phyloP scores from a whole-genome alignment of 2,888 invertebrate genomes.

The Chymomyza fuscimana region DNA sequence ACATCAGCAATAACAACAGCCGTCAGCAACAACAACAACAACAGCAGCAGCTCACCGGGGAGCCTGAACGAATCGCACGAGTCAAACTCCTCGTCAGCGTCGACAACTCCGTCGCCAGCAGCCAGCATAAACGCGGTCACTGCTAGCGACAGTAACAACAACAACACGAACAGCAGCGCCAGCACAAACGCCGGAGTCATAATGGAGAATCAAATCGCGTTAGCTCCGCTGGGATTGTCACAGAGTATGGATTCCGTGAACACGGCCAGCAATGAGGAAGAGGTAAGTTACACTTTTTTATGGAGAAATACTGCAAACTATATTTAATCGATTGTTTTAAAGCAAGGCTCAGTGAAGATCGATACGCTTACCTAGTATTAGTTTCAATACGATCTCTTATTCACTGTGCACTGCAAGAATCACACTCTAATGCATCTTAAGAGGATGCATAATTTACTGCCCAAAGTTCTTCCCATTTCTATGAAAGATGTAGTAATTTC shows the following conservation, averaged over 20 bases:
- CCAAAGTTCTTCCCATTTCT: too few species aligned
- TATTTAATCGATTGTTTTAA: background rate
- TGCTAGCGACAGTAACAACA: conserved; percentile 69
- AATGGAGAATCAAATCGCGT: conserved; percentile 81
- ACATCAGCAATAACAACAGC: conserved; percentile 41
- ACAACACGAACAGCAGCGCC: conserved; percentile 48
- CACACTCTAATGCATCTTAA: too few species aligned
- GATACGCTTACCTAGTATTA: too few species aligned
- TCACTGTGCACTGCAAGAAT: too few species aligned
- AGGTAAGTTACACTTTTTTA: conserved; percentile 85
- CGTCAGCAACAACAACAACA: conserved; percentile 46
- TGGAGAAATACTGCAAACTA: background rate
- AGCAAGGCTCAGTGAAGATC: background rate
- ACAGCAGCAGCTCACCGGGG: conserved; percentile 51
- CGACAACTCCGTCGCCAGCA: conserved; percentile 71
- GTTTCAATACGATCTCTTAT: too few species aligned
- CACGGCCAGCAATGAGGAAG: conserved; percentile 97
- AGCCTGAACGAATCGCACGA: conserved; percentile 70
- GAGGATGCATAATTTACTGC: too few species aligned
- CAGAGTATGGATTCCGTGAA: conserved; percentile 99
- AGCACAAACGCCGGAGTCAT: conserved; percentile 62
- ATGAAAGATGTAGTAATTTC: too few species aligned
- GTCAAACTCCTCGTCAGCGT: conserved; percentile 64
- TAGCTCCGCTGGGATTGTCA: conserved; percentile 89
- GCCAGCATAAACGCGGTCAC: conserved; percentile 55